phyloP scores from a whole-genome alignment of 2,888 invertebrate species.

The Dasypolia templi region DNA sequence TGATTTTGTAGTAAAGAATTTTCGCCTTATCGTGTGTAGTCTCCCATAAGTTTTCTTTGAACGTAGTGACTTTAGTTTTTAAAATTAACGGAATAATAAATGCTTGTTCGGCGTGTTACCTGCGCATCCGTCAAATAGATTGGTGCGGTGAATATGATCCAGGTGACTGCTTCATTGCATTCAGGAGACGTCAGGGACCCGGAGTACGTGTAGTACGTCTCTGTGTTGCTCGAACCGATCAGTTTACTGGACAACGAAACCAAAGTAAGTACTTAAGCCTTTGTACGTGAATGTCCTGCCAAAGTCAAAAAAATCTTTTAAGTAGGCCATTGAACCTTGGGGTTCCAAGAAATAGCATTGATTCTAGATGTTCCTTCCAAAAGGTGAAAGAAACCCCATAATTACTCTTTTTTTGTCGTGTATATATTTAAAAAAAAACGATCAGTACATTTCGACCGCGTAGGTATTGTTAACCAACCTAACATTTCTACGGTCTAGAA shows the following conservation, averaged over 20 bases:
- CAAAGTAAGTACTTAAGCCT: neutral
- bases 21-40: too few species aligned
- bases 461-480: too few species aligned
- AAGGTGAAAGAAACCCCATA: neutral
- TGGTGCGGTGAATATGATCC: constrained; percentile 91
- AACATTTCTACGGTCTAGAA: too few species aligned
- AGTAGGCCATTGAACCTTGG: neutral
- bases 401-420: neutral
- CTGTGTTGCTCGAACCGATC: constrained; percentile 87
- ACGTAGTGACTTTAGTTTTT: neutral
- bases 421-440: too few species aligned
- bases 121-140: constrained; percentile 80
- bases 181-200: constrained; percentile 94
- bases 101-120: constrained; percentile 70
- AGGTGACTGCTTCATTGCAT: constrained; percentile 93
- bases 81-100: neutral
- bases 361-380: neutral
- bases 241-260: constrained; percentile 79
- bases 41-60: neutral
- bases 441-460: too few species aligned
- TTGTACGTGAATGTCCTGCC: neutral
- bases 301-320: neutral
- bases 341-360: neutral
- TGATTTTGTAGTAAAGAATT: too few species aligned
- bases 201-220: constrained; percentile 91